Evolutionary conservation across 2,888 invertebrate species (phyloP).

Genomic region (Catocala fraxini): DNA sequence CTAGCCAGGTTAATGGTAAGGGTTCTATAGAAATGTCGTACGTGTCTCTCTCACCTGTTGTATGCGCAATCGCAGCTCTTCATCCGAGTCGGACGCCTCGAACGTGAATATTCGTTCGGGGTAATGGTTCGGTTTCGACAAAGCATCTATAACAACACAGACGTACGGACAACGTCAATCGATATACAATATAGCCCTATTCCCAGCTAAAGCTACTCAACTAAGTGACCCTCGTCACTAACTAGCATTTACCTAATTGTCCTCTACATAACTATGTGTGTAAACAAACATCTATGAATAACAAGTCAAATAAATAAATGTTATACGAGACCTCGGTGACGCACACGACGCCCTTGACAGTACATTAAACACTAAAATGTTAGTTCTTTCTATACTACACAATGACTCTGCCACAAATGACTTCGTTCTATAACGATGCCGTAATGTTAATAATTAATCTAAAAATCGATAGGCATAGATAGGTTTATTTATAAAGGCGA

Average conservation of each 20-base stretch:
- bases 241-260: constrained; percentile 35
- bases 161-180: constrained; percentile 80
- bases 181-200: constrained; percentile 53
- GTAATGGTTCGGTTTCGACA: constrained; percentile 86
- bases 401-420: constrained; percentile 49
- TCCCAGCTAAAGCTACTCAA: constrained; percentile 41
- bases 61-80: constrained; percentile 84
- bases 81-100: constrained; percentile 83
- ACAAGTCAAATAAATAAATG: constrained; percentile 38
- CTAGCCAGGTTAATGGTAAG: constrained; percentile 29
- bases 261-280: constrained; percentile 44
- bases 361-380: constrained; percentile 57
- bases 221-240: constrained; percentile 20
- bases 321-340: constrained; percentile 58
- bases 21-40: constrained; percentile 35
- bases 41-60: constrained; percentile 75
- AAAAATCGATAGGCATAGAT: constrained; percentile 46
- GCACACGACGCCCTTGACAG: constrained; percentile 61
- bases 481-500: constrained; percentile 37
- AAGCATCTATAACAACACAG: constrained; percentile 88
- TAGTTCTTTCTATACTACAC: constrained; percentile 56
- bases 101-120: constrained; percentile 85
- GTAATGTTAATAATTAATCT: constrained; percentile 50
- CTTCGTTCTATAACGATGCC: constrained; percentile 39
- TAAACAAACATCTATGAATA: constrained; percentile 45